Evolutionary conservation across 2,888 invertebrate species (phyloP).

Genomic region (Plutella xylostella): DNA sequence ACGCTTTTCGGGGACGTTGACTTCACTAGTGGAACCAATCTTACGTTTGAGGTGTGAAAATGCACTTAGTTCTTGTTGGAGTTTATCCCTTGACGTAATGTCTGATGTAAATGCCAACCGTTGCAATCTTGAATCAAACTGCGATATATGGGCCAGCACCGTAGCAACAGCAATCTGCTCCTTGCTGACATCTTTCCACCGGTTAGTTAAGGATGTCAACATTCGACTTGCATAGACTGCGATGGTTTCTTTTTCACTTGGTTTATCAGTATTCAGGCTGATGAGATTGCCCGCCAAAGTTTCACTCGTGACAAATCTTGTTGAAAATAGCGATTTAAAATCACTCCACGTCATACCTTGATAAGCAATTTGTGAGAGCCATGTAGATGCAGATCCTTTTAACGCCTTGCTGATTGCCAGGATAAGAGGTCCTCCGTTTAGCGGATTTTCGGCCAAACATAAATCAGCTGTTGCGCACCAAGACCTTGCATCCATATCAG

Average conservation of each 20-base stretch:
- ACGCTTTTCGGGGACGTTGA: background rate
- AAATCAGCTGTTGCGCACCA: no score
- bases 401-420: no score
- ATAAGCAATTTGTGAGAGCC: no score
- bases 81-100: background rate
- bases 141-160: constrained; percentile 6
- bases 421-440: no score
- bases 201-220: background rate
- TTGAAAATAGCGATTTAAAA: constrained; percentile 1
- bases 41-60: constrained; percentile 3
- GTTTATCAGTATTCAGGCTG: background rate
- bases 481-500: no score
- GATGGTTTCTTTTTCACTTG: constrained; percentile 4
- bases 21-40: background rate
- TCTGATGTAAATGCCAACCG: constrained; percentile 2
- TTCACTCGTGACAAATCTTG: constrained; percentile 11
- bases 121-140: background rate
- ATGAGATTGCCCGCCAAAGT: constrained; percentile 5
- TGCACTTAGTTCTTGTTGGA: background rate
- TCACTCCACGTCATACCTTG: no score
- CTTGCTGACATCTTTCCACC: constrained; percentile 4
- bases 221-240: constrained; percentile 6
- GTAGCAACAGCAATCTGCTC: constrained; percentile 5
- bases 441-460: no score
- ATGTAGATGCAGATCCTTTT: no score